Evolutionary conservation across 2,113 vertebrate genomes (phyloP).

Genomic region (Dolichallabes microphthalmus): DNA sequence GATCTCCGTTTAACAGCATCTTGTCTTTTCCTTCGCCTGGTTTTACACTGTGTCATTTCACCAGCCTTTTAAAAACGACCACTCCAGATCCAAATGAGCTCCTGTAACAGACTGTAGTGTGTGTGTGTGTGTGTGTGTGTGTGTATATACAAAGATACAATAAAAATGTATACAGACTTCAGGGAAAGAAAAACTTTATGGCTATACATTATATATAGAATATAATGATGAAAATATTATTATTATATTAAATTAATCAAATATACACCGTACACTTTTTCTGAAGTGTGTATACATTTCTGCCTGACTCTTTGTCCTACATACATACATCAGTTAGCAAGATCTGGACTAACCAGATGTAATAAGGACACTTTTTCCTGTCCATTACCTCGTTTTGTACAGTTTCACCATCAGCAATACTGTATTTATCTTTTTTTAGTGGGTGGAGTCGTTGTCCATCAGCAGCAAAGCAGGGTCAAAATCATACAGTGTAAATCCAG

Average conservation of each 20-base stretch:
- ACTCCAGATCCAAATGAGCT: too few relatives aligned
- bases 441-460: background rate
- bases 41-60: background rate
- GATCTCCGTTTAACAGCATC: background rate
- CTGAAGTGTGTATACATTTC: too few relatives aligned
- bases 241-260: too few relatives aligned
- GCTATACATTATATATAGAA: too few relatives aligned
- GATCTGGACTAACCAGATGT: background rate
- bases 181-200: too few relatives aligned
- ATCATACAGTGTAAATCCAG: background rate
- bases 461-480: background rate
- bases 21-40: background rate
- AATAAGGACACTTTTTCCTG: background rate
- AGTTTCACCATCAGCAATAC: background rate
- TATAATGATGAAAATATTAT: too few relatives aligned
- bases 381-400: background rate
- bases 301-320: background rate
- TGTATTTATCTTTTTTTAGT: background rate
- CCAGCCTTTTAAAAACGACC: background rate
- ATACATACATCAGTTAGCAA: background rate
- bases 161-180: too few relatives aligned
- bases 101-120: too few relatives aligned
- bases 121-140: too few relatives aligned
- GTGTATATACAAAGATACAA: too few relatives aligned
- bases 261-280: too few relatives aligned